Base-by-base conservation (phyloP, 2,797 vertebrate genomes). In the Distichodus sexfasciatus region DNA sequence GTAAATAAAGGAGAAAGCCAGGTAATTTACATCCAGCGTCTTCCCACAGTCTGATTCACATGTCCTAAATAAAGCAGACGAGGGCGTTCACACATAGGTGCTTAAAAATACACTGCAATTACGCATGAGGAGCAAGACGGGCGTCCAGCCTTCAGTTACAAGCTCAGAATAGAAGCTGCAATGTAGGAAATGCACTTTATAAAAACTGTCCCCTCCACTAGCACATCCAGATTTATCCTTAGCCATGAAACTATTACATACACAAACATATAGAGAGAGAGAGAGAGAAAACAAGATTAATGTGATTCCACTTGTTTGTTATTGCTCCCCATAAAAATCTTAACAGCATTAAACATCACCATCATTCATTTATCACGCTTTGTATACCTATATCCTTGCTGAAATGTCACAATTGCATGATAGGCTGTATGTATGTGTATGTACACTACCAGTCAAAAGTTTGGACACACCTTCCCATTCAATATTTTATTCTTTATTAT, bases 1-100 rank as follows among this genome's bases (percentile, higher is more conserved):
- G 64, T 69, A 74, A 74, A 78, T 62, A 76, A 72, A 78, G 60
- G 43, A 72, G 57, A 72, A 64, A 53, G 51, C 53, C 19, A 26
- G 64, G 53, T 53, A 74, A 59, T 76, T 79, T 43, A 59, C 66
- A 51, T 44, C 28, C 57, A 26, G 38, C 38, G 19, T 35, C n/a
- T 58, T n/a, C n/a, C n/a, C n/a, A n/a, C n/a, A n/a, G 24, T 11
- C 19, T 75, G 65, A 72, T 76, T 82, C 66, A 67, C 57, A 62
- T 33, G 35, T 21, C 44, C 62, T 71, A 66, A 74, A 78, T 41
- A 63, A 72, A 41, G 57, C 57, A 60, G 68, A 78, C 69, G 57
- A 78, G 54, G 66, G 58, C 68, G 62, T 75, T 74, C 77, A 71
- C 69, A 69, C 69, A 66, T 47, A 40, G 10, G 28, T 11, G 47